A percentile compares a stretch with the other conserved stretches of the same genome.
phyloP scores from a whole-genome alignment of 2,113 vertebrate species.

The Micronycteris hirsuta region DNA sequence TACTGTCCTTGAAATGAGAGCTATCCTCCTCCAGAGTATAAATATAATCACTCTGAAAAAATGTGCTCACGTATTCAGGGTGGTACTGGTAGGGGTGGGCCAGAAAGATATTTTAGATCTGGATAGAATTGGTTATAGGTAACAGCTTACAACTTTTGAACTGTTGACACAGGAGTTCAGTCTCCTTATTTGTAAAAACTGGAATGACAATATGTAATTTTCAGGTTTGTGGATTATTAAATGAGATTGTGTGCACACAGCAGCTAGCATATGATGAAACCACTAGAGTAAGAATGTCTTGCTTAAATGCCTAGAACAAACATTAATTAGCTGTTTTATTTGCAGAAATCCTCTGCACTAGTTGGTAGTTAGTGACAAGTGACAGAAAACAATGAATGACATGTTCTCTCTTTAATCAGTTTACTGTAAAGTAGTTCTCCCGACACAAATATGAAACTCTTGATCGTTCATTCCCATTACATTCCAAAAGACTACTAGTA shows the following conservation, averaged over 20 bases:
- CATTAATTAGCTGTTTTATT: neutral
- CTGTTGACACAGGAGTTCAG: neutral
- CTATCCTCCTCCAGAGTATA: neutral
- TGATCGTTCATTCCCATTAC: neutral
- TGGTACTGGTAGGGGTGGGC: neutral
- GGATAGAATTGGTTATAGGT: neutral
- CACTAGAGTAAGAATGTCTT: neutral
- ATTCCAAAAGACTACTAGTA: neutral
- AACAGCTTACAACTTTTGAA: neutral
- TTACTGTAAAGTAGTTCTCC: neutral
- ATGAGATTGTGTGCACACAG: neutral
- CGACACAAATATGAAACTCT: neutral
- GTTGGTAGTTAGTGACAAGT: neutral
- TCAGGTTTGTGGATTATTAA: neutral
- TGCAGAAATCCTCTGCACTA: neutral
- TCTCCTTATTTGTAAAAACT: neutral
- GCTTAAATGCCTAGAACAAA: neutral
- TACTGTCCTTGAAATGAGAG: neutral
- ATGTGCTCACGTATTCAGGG: neutral
- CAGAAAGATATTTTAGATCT: neutral
- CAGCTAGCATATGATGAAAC: neutral
- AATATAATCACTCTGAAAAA: neutral
- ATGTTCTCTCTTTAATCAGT: neutral
- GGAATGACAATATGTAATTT: neutral
- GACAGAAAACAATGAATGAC: neutral